Evolutionary conservation across 2,797 vertebrate species (phyloP).

Genomic region (Mormyrops boulengeri): DNA sequence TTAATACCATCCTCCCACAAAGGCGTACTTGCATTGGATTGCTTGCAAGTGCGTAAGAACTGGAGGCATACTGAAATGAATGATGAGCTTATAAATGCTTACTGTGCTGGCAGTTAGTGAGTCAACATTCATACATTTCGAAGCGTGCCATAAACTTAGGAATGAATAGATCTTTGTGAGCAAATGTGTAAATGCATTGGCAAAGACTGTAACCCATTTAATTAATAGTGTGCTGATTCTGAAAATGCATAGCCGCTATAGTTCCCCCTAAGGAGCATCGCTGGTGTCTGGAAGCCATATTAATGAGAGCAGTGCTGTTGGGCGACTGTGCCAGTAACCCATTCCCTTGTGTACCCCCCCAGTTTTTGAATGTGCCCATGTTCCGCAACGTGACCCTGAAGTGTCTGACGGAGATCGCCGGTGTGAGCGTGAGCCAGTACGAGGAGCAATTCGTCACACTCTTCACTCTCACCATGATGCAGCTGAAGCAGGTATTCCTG

Average conservation of each 20-base stretch:
- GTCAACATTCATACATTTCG: constrained; percentile 16
- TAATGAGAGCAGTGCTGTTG: constrained; percentile 10
- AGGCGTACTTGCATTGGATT: constrained; percentile 27
- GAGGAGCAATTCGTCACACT: constrained; percentile 94
- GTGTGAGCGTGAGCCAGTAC: constrained; percentile 94
- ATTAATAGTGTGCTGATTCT: constrained; percentile 10
- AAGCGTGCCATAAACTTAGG: neutral
- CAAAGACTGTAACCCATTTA: constrained; percentile 16
- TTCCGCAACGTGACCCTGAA: constrained; percentile 96
- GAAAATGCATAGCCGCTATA: neutral
- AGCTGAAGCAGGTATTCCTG: constrained; percentile 85
- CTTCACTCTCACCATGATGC: constrained; percentile 95
- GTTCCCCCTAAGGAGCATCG: neutral
- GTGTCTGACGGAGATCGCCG: constrained; percentile 96
- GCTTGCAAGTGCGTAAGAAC: constrained; percentile 26
- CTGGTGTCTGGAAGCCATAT: constrained; percentile 8
- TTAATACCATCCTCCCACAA: constrained; percentile 23
- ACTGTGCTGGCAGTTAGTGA: neutral
- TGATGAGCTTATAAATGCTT: neutral
- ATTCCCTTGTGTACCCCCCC: constrained; percentile 8
- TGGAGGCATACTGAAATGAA: constrained; percentile 22
- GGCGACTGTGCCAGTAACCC: neutral
- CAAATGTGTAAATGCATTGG: neutral
- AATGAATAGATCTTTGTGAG: neutral
- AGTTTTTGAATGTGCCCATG: constrained; percentile 98